Evolutionary conservation across 2,888 invertebrate genomes (phyloP), one percentile per base, ranked within the genome.

Genomic region (Acronicta leporina): DNA sequence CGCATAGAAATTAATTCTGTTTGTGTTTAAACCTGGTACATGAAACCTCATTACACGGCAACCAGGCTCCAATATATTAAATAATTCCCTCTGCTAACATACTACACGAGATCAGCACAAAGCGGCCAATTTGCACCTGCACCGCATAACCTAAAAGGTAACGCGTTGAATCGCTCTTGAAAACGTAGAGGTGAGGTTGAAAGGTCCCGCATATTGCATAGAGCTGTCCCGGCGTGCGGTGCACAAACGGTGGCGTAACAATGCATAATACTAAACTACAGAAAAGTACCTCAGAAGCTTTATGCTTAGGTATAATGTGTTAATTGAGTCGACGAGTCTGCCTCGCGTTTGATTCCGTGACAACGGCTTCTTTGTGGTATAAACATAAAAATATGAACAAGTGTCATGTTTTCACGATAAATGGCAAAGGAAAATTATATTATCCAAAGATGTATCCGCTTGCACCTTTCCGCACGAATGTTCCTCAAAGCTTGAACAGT

Each of bases 91-190:
- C 16, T 11, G 40, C 20, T 10, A 20, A 38, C 20, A 40, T 15
- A 40, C 11, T 14, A n/a, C 6, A 16, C 13, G 35, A 35, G 41
- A 13, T 35, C 8, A 14, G 25, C 43, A 58, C 9, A 35, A 47
- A 25, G 43, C 43, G 33, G 30, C 2, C 33, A 63, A 41, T 51
- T 58, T n/a, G 35, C 59, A 13, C 27, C 33, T 27, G 51, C 40
- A 51, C 15, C 40, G 10, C 33, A 27, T 15, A 15, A n/a, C 47
- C 43, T 11, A 16, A 25, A 57, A 40, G 33, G 13, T 41, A 30
- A 46, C n/a, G 16, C n/a, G 16, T 16, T 48, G 43, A 51, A 25
- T 38, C 8, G 16, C 25, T 13, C 25, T 16, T 13, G n/a, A 15
- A 10, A 14, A 5, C 25, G 30, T 41, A 9, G 9, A 14, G 42